A percentile compares a stretch with the other conserved stretches of the same genome.
Evolutionary conservation across 2,797 vertebrate genomes (phyloP).

Genomic region (Urosaurus nigricauda): DNA sequence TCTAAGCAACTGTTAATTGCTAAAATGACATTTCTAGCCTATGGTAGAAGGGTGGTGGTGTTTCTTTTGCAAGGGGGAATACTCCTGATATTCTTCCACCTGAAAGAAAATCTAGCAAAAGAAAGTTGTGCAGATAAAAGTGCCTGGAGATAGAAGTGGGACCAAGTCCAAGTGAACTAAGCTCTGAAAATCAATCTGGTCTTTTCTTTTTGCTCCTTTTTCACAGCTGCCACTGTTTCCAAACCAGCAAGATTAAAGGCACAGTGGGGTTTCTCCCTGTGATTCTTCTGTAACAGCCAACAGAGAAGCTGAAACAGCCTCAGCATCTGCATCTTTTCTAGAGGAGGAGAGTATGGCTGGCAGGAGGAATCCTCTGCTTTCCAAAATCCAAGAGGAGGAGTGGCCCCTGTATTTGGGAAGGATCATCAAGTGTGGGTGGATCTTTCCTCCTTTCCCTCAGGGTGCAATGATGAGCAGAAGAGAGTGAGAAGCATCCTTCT

Average conservation of each 20-base stretch:
- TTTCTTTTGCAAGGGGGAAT: neutral
- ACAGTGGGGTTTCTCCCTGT: slow-evolving; percentile 38
- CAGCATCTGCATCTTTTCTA: neutral
- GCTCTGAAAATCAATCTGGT: neutral
- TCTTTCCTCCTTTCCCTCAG: neutral
- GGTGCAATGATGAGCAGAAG: fast-evolving
- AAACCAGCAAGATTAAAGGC: neutral
- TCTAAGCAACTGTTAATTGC: slow-evolving; percentile 13
- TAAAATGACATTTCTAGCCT: slow-evolving; percentile 35
- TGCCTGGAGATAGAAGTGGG: neutral
- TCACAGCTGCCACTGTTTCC: slow-evolving; percentile 13
- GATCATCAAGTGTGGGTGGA: neutral
- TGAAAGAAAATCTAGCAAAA: slow-evolving; percentile 25
- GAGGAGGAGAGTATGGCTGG: fast-evolving
- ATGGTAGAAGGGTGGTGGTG: neutral
- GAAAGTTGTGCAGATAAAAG: neutral
- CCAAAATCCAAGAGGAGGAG: slow-evolving; percentile 13
- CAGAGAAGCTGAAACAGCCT: slow-evolving; percentile 20
- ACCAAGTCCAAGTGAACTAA: neutral
- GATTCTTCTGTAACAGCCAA: slow-evolving; percentile 44
- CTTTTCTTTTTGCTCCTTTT: slow-evolving; percentile 2
- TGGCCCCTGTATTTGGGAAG: neutral
- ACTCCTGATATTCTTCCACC: slow-evolving; percentile 24
- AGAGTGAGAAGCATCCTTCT: neutral
- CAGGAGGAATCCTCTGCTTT: slow-evolving; percentile 12